These are phyloP conservation scores for Proterorhinus semilunaris DNA, from an alignment of 2,113 vertebrate species.

Conservation along the genomic window DNA sequence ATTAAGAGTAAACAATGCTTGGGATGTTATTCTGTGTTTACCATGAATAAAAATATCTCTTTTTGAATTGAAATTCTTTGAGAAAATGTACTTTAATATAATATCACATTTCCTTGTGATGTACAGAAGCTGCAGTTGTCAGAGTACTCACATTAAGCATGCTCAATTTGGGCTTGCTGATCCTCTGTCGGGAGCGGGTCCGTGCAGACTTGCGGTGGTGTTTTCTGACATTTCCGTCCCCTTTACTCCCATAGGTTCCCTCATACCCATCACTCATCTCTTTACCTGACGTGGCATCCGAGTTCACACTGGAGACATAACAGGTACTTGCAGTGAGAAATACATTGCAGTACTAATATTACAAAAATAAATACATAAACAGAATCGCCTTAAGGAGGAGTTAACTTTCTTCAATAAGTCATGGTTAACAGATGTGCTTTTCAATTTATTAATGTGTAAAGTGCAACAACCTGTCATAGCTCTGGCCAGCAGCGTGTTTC, in stretches of 20 bases:
- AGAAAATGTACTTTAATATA: too few relatives aligned
- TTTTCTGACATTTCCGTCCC: conserved; percentile 86
- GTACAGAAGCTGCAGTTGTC: background rate
- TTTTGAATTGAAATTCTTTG: too few relatives aligned
- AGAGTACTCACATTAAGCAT: conserved; percentile 84
- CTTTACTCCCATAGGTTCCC: conserved; percentile 81
- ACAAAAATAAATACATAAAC: too few relatives aligned
- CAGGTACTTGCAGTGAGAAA: background rate
- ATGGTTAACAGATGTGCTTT: background rate
- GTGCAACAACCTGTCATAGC: conserved; percentile 81
- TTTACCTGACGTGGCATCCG: conserved; percentile 87
- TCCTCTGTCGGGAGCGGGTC: conserved; percentile 88
- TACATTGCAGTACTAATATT: background rate
- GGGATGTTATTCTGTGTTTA: too few relatives aligned
- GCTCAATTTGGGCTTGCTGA: conserved; percentile 87
- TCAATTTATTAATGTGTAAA: background rate
- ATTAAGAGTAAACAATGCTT: too few relatives aligned
- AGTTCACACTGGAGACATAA: conserved; percentile 75
- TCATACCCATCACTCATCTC: conserved; percentile 94
- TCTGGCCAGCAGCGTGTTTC: conserved; percentile 80
- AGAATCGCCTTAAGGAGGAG: too few relatives aligned
- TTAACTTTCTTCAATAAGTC: background rate
- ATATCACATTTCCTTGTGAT: too few relatives aligned
- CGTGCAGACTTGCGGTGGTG: conserved; percentile 90
- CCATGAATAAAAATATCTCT: too few relatives aligned